Evolutionary conservation across 2,113 vertebrate species (phyloP).

Genomic region (Sander lucioperca): DNA sequence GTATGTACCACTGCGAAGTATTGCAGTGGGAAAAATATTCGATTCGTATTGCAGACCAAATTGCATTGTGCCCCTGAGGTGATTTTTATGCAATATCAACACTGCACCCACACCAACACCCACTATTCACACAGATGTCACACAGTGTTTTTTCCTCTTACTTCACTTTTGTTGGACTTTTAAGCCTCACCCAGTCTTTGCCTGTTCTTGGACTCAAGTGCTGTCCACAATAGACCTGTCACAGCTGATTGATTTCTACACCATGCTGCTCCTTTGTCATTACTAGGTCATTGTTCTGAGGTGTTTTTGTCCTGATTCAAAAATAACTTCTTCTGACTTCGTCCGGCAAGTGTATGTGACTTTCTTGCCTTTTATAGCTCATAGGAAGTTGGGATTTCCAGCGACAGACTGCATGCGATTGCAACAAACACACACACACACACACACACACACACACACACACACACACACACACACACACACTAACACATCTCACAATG

Average conservation of each 20-base stretch:
- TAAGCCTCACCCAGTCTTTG: conserved; percentile 33
- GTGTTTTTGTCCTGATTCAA: conserved; percentile 43
- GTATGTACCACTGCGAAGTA: not conserved
- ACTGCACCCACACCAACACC: not conserved
- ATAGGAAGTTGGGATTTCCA: not conserved
- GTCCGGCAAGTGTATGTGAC: conserved; percentile 25
- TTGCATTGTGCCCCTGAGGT: conserved; percentile 25
- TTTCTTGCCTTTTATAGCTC: conserved; percentile 43
- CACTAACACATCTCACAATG: not conserved
- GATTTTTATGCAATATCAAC: conserved; percentile 26
- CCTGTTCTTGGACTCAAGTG: conserved; percentile 49
- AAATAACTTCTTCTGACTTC: conserved; percentile 54
- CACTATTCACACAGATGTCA: conserved; percentile 12
- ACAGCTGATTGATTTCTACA: conserved; percentile 58
- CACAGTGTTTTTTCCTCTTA: conserved; percentile 65
- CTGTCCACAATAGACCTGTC: conserved; percentile 70
- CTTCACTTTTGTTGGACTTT: conserved; percentile 6
- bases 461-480: not conserved
- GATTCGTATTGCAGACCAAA: conserved; percentile 32
- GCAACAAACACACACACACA: not conserved
- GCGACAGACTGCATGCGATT: not conserved
- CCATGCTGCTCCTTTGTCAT: conserved; percentile 9
- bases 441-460: not conserved
- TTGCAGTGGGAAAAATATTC: conserved; percentile 25
- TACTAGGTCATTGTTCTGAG: conserved; percentile 30